Evolutionary conservation across 2,888 invertebrate genomes (phyloP), one percentile per base, ranked within the genome.

Genomic region (Lepidochrysops patricia): DNA sequence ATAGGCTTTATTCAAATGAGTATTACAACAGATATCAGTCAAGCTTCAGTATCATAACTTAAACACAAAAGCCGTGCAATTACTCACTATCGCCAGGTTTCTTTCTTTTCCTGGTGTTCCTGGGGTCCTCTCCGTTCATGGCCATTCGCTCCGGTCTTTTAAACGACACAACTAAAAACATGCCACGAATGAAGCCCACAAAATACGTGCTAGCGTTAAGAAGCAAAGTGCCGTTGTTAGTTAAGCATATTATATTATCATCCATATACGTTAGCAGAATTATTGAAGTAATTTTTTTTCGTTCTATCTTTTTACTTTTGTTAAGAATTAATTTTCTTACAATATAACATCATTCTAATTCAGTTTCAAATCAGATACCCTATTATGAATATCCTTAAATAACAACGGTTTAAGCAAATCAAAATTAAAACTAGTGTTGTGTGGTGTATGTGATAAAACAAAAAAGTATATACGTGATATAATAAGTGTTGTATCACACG

Each of bases 131-230:
- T 65, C 67, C 75, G 63, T 75, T 77, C n/a, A 77, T 67, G 13
- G 72, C 75, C 61, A 82, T 79, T 73, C 76, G 84, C 72, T 91
- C 90, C 70, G 91, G 91, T 82, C 94, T 94, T 92, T 95, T 96
- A 92, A 95, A 96, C 73, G 96, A 95, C 85, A 96, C 95, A 91
- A 95, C 94, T 94, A 91, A 90, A 65, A 74, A 70, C 70, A 80
- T 81, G 82, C 80, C 72, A 76, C 72, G 72, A 71, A 68, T 68
- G 66, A 70, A 66, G 68, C 56, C 57, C 65, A 63, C 66, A 68
- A 71, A 69, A 67, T 66, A 43, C 65, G 64, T 62, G 64, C 64
- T 57, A 60, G 52, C 57, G 32, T 29, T 26, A 37, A 61, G 50
- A 37, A 52, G 57, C 54, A 63, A 54, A 32, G 23, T 43, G 66